phyloP scores from a whole-genome alignment of 1,140 invertebrate genomes.

The Stenopsyche tienmushanensis region DNA sequence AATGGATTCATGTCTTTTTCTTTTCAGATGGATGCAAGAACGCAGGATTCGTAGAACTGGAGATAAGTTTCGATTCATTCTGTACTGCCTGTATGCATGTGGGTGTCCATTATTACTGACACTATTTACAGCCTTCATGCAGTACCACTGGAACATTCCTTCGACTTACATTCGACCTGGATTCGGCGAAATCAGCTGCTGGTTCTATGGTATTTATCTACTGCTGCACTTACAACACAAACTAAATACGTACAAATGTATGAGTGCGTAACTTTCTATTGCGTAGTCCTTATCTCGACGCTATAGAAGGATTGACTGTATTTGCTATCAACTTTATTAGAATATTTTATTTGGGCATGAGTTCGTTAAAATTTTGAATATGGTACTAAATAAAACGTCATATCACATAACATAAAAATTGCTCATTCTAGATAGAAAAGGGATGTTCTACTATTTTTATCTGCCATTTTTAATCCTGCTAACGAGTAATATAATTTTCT shows the following conservation, averaged over 20 bases:
- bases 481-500: constrained; percentile 69
- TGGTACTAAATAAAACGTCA: not conserved
- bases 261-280: no score
- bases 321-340: no score
- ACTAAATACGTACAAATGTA: no score
- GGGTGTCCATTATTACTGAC: no score
- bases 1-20: not conserved
- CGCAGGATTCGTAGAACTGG: constrained; percentile 46
- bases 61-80: constrained; percentile 59
- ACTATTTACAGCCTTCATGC: no score
- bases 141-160: constrained; percentile 55
- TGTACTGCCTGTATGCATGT: no score
- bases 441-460: constrained; percentile 72
- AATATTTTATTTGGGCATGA: no score
- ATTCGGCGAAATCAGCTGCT: constrained; percentile 58
- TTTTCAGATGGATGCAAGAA: constrained; percentile 50
- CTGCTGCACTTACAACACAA: no score
- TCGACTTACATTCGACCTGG: constrained; percentile 51
- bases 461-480: constrained; percentile 71
- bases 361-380: not conserved
- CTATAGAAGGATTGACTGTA: no score
- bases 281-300: no score
- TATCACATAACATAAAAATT: not conserved
- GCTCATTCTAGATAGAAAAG: constrained; percentile 56
- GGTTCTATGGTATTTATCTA: constrained; percentile 63